Base-by-base conservation (phyloP, 1,140 invertebrate species). In the Solenopsis fugax region DNA sequence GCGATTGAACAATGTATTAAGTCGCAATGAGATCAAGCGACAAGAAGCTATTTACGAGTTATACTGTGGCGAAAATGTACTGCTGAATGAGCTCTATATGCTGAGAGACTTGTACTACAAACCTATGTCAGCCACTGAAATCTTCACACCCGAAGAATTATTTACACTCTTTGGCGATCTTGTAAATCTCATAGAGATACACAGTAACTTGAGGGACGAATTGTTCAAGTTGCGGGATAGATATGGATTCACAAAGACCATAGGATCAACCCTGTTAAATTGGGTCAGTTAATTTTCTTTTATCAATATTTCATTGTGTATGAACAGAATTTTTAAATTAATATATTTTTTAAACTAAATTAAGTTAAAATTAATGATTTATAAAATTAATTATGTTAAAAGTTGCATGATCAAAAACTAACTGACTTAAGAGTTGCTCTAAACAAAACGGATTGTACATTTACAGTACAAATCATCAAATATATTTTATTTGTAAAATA, bases 21-120 rank as follows among this genome's bases (percentile, higher is more conserved):
- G 87, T 67, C 88, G 90, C 7, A 93, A 85, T 71, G 93, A 94
- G 81, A 89, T 94, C 64, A 94, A 93, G 85, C 91, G 92, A 50
- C 94, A 95, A 87, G 94, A 95, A 87, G 93, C 94, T n/a, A 95
- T 96, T 81, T 96, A 96, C 91, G 96, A 96, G 85, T 87, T 96
- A 45, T 96, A 95, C 90, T 95, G 96, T 86, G 96, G 96, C 50
- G 96, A 96, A 93, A 93, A 95, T 90, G 95, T 96, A 60, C 88
- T 96, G 5, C 90, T 96, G n/a, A 94, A 95, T 84, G 96, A 96
- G 87, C 91, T 96, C 0, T 91, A 88, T 54, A 91, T 95, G 80
- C 93, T 96, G 0, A 94, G 94, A 92, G 92, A 96, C 89, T 95
- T 92, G 67, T 96, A 96, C 86, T 94, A 95, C 69, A 94, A 96